Base-by-base conservation (phyloP, 2,888 invertebrate genomes). In the Drosophila engyochracea region DNA sequence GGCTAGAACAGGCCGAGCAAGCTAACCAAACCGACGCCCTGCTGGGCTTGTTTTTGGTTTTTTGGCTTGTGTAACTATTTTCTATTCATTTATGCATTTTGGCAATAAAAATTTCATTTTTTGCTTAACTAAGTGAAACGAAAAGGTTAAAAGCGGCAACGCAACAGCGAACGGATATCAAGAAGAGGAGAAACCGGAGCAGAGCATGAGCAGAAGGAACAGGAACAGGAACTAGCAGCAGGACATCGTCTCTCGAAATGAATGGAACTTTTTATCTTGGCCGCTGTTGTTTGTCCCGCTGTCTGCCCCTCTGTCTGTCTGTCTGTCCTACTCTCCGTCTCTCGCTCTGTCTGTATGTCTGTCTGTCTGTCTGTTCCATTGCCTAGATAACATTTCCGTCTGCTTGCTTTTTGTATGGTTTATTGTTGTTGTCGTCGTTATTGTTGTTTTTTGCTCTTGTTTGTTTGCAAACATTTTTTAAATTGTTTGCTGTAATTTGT, bases 61-160 rank as follows among this genome's bases (percentile, higher is more conserved):
- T 67, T 65, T 61, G 73, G 58, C 71, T 76, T 79, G 79, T 84
- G 80, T 78, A 86, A 89, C 85, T 85, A 85, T 86, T 86, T 85
- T 88, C 90, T 90, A 87, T 87, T 87, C 90, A 90, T 90, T 87
- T 87, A 90, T 87, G 86, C 86, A 87, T 90, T 87, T 87, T 81
- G 77, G 88, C 90, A 87, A 87, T 87, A 87, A 85, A 87, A 87
- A 88, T 90, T 87, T 88, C 74, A 78, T 82, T 88, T 85, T 87
- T 87, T 90, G 86, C 86, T 81, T 87, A 88, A 87, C 86, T 90
- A 90, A 90, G 86, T 87, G 85, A 88, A 87, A 87, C 85, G 88
- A 88, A 88, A 90, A 90, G 90, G 86, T 87, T 87, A 78, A 89
- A 83, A 70, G 80, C 73, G 73, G 57, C 70, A 69, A 35, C 73